Conservation (phyloP, 1,140 invertebrate genomes). For the Scaptomyza montana region DNA sequence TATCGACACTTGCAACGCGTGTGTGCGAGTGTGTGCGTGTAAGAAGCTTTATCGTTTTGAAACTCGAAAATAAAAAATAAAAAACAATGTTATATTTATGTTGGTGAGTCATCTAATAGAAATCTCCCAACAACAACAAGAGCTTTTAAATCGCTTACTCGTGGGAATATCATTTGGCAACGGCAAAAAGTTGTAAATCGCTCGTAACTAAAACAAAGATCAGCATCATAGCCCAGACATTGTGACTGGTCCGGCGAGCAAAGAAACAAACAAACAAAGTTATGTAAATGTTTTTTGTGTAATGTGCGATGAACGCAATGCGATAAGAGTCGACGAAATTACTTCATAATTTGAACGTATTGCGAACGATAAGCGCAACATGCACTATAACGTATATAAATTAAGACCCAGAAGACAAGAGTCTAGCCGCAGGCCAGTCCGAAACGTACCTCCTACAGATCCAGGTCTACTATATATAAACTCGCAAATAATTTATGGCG, state of each 20-base stretch:
- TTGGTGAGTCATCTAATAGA: constrained; percentile 33
- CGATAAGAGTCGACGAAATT: constrained; percentile 70
- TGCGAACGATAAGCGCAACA: constrained; percentile 48
- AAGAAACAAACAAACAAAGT: constrained; percentile 59
- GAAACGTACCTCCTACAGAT: constrained; percentile 37
- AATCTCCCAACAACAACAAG: constrained; percentile 26
- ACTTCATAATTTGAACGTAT: constrained; percentile 75
- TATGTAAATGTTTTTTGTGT: constrained; percentile 80
- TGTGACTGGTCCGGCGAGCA: not conserved
- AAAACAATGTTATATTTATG: not conserved
- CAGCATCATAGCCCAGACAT: constrained; percentile 25
- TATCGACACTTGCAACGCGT: constrained; percentile 41
- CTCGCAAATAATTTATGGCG: constrained; percentile 79
- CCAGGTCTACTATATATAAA: constrained; percentile 60
- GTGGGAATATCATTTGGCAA: constrained; percentile 78
- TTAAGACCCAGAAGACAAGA: constrained; percentile 35
- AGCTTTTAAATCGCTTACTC: constrained; percentile 31
- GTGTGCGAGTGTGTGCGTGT: constrained; percentile 22
- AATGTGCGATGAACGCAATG: constrained; percentile 81
- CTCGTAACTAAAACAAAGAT: constrained; percentile 54
- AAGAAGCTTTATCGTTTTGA: constrained; percentile 36
- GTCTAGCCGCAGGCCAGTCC: constrained; percentile 38
- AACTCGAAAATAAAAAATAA: no score
- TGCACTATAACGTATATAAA: constrained; percentile 50
- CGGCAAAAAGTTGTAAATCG: constrained; percentile 49